phyloP scores from a whole-genome alignment of 2,113 vertebrate species.

The Ceuthmochares aereus region DNA sequence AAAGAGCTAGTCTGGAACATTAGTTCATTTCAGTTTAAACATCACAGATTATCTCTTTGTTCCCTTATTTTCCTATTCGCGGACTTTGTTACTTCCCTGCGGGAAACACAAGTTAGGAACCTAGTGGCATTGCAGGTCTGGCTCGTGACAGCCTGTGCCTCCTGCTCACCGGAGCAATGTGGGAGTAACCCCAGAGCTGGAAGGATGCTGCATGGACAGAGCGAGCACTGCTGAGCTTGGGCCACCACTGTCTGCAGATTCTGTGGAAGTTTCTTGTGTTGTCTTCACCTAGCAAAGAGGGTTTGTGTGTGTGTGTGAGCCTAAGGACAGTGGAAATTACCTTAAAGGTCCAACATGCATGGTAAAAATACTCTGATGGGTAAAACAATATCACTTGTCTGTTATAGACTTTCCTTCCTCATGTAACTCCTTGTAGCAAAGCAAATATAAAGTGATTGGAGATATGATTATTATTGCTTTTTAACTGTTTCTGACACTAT shows the following conservation, averaged over 20 bases:
- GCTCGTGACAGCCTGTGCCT: not conserved
- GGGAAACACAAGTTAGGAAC: not conserved
- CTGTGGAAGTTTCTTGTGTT: not conserved
- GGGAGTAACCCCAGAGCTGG: not conserved
- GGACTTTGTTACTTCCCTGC: not conserved
- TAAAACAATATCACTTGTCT: not conserved
- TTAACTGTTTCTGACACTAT: not conserved
- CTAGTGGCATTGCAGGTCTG: not conserved
- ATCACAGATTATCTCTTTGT: not conserved
- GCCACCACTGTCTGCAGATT: not conserved
- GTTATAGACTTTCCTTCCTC: not conserved
- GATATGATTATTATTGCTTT: not conserved
- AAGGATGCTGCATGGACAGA: fast-evolving
- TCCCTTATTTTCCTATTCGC: not conserved
- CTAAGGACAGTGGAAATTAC: not conserved
- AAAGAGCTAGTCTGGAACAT: not conserved
- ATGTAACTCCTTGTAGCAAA: not conserved
- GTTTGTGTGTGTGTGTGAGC: not conserved
- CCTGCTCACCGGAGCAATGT: not conserved
- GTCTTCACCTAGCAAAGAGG: not conserved
- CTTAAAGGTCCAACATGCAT: not conserved
- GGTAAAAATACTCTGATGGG: not conserved
- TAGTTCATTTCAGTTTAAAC: not conserved
- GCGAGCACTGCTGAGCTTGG: fast-evolving
- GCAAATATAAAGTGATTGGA: not conserved